Evolutionary conservation across 2,888 invertebrate species (phyloP), one percentile per base, ranked within the genome.

Genomic region (Eudasyphora cyanicolor): DNA sequence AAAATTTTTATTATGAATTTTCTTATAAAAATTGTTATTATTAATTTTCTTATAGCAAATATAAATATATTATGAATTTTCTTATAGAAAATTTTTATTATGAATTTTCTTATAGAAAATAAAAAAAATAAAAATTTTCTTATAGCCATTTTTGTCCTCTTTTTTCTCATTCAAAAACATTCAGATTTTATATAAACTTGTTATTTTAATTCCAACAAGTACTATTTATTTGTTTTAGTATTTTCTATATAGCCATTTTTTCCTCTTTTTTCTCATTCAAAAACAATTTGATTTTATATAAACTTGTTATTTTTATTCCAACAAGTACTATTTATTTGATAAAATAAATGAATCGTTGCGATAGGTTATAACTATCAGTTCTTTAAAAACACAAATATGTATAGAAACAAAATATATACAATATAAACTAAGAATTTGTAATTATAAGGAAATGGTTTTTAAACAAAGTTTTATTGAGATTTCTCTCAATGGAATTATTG

Each of bases 281-380:
- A n/a, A n/a, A n/a, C n/a, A n/a, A n/a, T n/a, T n/a, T n/a, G n/a
- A 38, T 2, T 45, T 45, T n/a, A 45, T 45, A 2, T 45, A 45
- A 45, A 45, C 45, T 45, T 45, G 45, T 45, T 45, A 14, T n/a
- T 45, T 45, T 45, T 3, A 45, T 45, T 45, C 45, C 7, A 45
- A 45, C 45, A 45, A 45, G 45, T 45, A n/a, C 45, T 14, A 6
- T 57, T 57, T 57, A 57, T 57, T 57, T 14, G 14, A 14, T 12
- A 57, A 24, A 57, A 57, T 24, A 54, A 45, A 27, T 3, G 10
- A 14, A 57, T 57, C 27, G n/a, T n/a, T n/a, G n/a, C n/a, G 57
- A 57, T 57, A 57, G 57, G 14, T 27, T 57, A 57, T 27, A 57
- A 27, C 57, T 57, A 57, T 57, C 57, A 57, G 57, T 57, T 57